Evolutionary conservation across 2,113 vertebrate species (phyloP), one percentile per base, ranked within the genome.

Genomic region (Lipotes vexillifer): DNA sequence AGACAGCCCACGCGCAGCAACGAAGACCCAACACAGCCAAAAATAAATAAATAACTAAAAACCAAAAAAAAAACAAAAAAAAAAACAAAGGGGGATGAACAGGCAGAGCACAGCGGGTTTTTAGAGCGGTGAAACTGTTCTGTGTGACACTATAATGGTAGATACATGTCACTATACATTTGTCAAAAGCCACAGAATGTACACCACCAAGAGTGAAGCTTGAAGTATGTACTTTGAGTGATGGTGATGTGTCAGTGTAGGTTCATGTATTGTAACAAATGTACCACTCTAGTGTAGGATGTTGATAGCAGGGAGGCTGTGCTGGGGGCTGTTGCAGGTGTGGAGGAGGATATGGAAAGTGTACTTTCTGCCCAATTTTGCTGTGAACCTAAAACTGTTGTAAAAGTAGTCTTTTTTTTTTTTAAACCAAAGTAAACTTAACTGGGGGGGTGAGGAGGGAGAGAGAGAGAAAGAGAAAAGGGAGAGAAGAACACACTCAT

Each of bases 311-410:
- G 33, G 29, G 38, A 36, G 31, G 49, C 20, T 88, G 33, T 23
- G 41, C 15, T 38, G 18, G 52, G 52, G 33, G 57, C 13, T n/a
- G 15, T 17, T 21, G 72, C 12, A 6, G 0, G 2, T 13, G 0
- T 10, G 2, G 88, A 33, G 44, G 11, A 15, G 15, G 55, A 36
- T 31, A 31, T 1, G 2, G 2, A 23, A 80, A 78, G 41, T 88
- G 6, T 69, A 78, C 20, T 93, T 85, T 52, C 63, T 44, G 33
- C 6, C 55, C 27, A 11, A 33, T 68, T 80, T 33, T 92, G 71
- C 15, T 86, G 20, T 52, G 15, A 57, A 61, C 8, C 38, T 82
- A 61, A 71, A 89, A 68, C 15, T 78, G n/a, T 31, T 57, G 6
- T 36, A 49, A 63, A 72, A 63, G 90, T 8, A 85, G 20, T 25